phyloP scores from a whole-genome alignment of 1,140 invertebrate genomes.

The Drosophila hydei region DNA sequence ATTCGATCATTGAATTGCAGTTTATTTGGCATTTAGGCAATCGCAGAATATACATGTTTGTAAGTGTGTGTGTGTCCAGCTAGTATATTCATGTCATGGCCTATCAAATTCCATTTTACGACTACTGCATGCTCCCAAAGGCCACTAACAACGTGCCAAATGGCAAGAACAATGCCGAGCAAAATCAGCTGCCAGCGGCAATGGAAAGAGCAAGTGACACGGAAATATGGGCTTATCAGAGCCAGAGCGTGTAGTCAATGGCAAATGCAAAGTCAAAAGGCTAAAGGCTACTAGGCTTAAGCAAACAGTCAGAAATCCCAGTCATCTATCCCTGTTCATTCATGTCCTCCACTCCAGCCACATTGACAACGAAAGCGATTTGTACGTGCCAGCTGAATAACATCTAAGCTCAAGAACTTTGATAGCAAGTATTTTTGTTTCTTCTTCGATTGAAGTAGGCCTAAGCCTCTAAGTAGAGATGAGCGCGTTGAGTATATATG shows the following conservation, averaged over 20 bases:
- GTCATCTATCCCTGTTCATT: not conserved
- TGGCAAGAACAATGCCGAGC: constrained; percentile 35
- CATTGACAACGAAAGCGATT: not conserved
- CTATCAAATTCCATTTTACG: constrained; percentile 65
- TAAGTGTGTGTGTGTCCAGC: not conserved
- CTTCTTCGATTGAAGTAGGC: not conserved
- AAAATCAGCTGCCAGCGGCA: not conserved
- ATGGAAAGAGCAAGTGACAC: constrained; percentile 37
- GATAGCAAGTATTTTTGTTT: constrained; percentile 14
- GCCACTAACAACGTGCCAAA: constrained; percentile 65
- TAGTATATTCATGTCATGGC: constrained; percentile 17
- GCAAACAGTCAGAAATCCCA: constrained; percentile 29
- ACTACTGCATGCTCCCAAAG: constrained; percentile 32
- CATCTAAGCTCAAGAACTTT: constrained; percentile 9
- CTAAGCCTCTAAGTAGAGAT: not conserved
- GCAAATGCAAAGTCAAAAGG: constrained; percentile 28
- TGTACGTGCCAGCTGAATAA: constrained; percentile 52
- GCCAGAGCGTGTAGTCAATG: constrained; percentile 14
- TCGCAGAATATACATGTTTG: constrained; percentile 12
- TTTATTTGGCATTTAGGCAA: constrained; percentile 54
- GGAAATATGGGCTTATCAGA: constrained; percentile 19
- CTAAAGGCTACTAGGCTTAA: constrained; percentile 47
- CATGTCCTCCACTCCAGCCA: not conserved
- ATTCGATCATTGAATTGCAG: constrained; percentile 63
- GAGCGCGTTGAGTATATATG: not conserved